A percentile compares a stretch with the other conserved stretches of the same genome.
Conservation (phyloP, 2,797 vertebrate species). For the Heteromormyrus szaboi region DNA sequence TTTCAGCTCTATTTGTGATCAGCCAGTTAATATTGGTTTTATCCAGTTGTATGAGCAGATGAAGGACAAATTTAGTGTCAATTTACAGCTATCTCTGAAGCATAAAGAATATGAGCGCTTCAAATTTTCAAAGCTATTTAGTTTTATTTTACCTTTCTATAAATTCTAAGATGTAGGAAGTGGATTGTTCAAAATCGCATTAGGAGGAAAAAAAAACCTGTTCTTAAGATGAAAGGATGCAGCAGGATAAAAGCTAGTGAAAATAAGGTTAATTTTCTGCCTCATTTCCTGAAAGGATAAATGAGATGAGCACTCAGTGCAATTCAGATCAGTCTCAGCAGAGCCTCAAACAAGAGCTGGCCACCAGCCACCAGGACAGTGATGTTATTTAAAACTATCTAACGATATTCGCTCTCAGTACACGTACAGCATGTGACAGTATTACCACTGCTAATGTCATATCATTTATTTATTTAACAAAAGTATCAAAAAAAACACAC, state of each 20-base stretch:
- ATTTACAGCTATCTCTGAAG: conserved; percentile 15
- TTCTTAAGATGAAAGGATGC: conserved; percentile 19
- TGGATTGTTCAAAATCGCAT: conserved; percentile 14
- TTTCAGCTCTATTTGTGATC: conserved; percentile 19
- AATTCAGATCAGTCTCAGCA: conserved; percentile 11
- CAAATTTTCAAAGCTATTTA: conserved; percentile 13
- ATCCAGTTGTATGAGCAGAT: conserved; percentile 10
- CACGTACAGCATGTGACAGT: not conserved
- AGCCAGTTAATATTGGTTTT: conserved; percentile 9
- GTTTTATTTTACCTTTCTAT: conserved; percentile 17
- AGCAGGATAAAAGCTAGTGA: conserved; percentile 15
- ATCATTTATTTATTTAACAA: conserved; percentile 1
- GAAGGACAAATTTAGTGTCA: conserved; percentile 11
- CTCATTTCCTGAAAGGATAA: conserved; percentile 21
- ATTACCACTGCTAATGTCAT: not conserved
- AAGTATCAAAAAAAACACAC: not conserved
- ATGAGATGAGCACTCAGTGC: conserved; percentile 16
- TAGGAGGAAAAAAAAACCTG: not conserved
- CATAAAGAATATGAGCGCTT: conserved; percentile 1
- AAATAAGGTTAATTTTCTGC: conserved; percentile 24
- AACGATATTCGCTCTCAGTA: not conserved
- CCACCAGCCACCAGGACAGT: conserved; percentile 8
- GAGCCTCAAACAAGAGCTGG: not conserved
- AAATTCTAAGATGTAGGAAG: conserved; percentile 10
- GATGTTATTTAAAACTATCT: conserved; percentile 12